phyloP scores from a whole-genome alignment of 2,888 invertebrate genomes.

The Eupithecia centaureata region DNA sequence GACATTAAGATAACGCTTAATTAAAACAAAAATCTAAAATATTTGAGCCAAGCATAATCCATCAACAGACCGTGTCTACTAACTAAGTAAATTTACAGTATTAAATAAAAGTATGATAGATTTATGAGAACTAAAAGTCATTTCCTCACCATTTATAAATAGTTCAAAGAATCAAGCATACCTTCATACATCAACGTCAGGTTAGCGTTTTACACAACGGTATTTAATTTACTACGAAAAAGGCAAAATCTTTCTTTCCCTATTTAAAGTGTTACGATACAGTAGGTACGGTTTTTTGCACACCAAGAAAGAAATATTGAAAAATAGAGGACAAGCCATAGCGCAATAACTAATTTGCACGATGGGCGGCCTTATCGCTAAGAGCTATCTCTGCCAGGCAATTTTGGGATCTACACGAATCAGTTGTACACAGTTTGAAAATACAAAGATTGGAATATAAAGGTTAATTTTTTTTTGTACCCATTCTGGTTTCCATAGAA shows the following conservation, averaged over 20 bases:
- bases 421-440: no score
- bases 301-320: no score
- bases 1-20: no score
- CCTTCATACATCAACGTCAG: slow-evolving; percentile 10
- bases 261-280: no score
- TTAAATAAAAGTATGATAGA: slow-evolving; percentile 5
- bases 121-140: background rate
- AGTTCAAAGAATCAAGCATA: background rate
- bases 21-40: background rate
- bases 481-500: background rate
- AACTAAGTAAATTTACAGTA: background rate
- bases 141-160: background rate
- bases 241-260: background rate
- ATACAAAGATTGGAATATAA: no score
- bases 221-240: background rate
- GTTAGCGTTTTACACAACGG: background rate
- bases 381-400: no score
- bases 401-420: no score
- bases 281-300: no score
- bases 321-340: no score
- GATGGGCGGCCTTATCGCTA: no score
- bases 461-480: no score
- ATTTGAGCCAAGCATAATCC: background rate
- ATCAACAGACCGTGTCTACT: background rate
- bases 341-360: no score